phyloP scores from a whole-genome alignment of 2,888 invertebrate species.

The Cecidostiba fungosa region DNA sequence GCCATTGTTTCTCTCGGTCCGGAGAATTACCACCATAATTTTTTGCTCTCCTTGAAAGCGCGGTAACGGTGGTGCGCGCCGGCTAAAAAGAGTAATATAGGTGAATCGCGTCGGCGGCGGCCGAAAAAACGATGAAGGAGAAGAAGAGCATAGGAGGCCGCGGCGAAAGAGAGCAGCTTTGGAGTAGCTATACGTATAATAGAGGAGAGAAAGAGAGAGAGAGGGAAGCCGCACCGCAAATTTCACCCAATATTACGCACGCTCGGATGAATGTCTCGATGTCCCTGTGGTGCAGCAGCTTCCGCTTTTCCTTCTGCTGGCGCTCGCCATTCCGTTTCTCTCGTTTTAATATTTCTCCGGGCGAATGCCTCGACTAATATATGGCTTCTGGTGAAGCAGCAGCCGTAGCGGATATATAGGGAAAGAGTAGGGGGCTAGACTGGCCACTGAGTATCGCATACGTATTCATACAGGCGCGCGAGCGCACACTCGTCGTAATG shows the following conservation, averaged over 20 bases:
- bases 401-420: slow-evolving; percentile 58
- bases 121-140: slow-evolving; percentile 39
- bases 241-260: slow-evolving; percentile 74
- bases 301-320: slow-evolving; percentile 65
- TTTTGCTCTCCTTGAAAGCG: slow-evolving; percentile 54
- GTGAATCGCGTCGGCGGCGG: slow-evolving; percentile 52
- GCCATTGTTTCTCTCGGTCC: slow-evolving; percentile 51
- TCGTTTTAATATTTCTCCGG: slow-evolving; percentile 77
- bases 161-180: slow-evolving; percentile 30
- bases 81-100: slow-evolving; percentile 57
- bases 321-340: slow-evolving; percentile 66
- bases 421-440: slow-evolving; percentile 63
- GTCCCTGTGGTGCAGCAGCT: slow-evolving; percentile 47
- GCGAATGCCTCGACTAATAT: slow-evolving; percentile 76
- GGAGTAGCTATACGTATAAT: slow-evolving; percentile 28
- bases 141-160: not conserved
- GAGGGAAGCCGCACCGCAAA: slow-evolving; percentile 65
- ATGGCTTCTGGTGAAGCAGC: slow-evolving; percentile 74
- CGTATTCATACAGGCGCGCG: slow-evolving; percentile 73
- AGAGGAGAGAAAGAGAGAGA: slow-evolving; percentile 5
- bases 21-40: slow-evolving; percentile 60
- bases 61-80: not conserved
- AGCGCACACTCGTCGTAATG: slow-evolving; percentile 71
- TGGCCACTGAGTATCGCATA: slow-evolving; percentile 42
- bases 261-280: slow-evolving; percentile 71